Conservation (phyloP, 2,888 invertebrate genomes). For the Epinotia demarniana region DNA sequence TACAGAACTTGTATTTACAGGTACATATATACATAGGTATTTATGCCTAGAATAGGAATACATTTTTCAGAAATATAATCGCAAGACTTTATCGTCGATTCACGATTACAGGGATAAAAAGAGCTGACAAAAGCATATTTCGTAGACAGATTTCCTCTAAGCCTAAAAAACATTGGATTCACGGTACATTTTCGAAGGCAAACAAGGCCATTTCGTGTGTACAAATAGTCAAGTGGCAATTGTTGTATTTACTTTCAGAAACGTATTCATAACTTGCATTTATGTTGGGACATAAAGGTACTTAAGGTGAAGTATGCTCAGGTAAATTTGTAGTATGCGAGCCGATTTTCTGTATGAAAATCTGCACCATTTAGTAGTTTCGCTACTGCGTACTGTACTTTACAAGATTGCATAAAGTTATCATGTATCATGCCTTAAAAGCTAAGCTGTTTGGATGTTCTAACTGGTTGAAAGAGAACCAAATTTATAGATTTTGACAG, state of each 20-base stretch:
- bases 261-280: background rate
- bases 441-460: too few relatives aligned
- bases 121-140: background rate
- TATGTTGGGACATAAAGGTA: too few relatives aligned
- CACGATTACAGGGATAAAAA: background rate
- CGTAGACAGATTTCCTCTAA: background rate
- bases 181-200: slow-evolving; percentile 15
- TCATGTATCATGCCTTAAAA: too few relatives aligned
- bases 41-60: background rate
- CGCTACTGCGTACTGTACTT: too few relatives aligned
- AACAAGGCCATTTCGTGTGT: background rate
- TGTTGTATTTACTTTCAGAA: background rate
- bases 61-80: background rate
- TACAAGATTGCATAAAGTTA: too few relatives aligned
- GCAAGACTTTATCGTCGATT: background rate
- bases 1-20: background rate
- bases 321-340: too few relatives aligned
- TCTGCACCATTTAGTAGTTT: too few relatives aligned
- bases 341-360: too few relatives aligned
- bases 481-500: too few relatives aligned
- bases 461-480: too few relatives aligned
- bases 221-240: slow-evolving; percentile 2
- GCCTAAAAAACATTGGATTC: background rate
- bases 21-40: background rate
- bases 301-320: too few relatives aligned